Evolutionary conservation across 1,140 invertebrate species (phyloP).

Genomic region (Rhyzopertha dominica): DNA sequence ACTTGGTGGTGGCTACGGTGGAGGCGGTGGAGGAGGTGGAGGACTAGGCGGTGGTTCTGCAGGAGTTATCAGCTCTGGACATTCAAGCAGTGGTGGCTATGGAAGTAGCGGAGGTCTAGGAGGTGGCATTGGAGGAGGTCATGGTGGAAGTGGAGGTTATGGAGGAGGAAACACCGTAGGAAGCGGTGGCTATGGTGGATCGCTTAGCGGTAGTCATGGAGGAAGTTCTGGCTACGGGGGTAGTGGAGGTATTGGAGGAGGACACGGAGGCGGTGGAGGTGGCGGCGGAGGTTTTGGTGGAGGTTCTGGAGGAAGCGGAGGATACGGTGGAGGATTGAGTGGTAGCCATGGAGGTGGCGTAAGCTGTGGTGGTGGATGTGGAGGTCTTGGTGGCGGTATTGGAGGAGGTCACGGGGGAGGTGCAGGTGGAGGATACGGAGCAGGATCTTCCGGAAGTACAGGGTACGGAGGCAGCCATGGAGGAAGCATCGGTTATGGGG

Average conservation of each 20-base stretch:
- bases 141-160: constrained; percentile 17
- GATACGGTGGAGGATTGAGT: constrained; percentile 40
- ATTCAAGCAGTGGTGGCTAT: constrained; percentile 27
- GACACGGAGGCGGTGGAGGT: constrained; percentile 33
- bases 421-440: constrained; percentile 20
- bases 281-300: constrained; percentile 44
- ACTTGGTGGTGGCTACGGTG: too few relatives aligned
- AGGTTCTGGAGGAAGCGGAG: constrained; percentile 51
- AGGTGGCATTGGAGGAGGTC: constrained; percentile 18
- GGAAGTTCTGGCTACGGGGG: constrained; percentile 15
- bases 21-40: constrained; percentile 50
- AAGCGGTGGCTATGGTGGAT: constrained; percentile 25
- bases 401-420: constrained; percentile 7
- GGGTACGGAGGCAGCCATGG: neutral
- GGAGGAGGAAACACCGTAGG: constrained; percentile 16
- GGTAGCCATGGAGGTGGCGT: constrained; percentile 8
- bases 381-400: constrained; percentile 7
- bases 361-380: constrained; percentile 8
- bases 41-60: constrained; percentile 40
- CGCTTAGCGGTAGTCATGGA: constrained; percentile 11
- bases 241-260: too few relatives aligned
- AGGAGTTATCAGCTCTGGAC: too few relatives aligned
- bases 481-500: too few relatives aligned
- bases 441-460: constrained; percentile 12
- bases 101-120: constrained; percentile 15